A percentile compares a stretch with the other conserved stretches of the same genome.
Conservation (phyloP, 2,113 vertebrate genomes). For the Bettongia penicillata region DNA sequence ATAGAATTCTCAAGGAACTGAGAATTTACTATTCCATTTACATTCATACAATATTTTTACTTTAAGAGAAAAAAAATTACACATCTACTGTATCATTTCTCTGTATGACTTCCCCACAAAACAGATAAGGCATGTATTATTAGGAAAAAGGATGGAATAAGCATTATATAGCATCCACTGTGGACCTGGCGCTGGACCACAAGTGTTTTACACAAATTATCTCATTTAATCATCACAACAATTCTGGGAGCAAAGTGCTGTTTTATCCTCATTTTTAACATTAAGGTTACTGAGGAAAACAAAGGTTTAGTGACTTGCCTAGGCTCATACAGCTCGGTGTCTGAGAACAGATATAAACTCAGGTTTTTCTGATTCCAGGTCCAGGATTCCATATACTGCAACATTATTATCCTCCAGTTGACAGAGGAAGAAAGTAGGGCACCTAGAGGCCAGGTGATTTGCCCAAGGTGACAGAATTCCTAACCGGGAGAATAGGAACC, state of each 20-base stretch:
- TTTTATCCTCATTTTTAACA: neutral
- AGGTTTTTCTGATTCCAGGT: neutral
- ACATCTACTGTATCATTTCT: too few species aligned
- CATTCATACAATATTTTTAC: neutral
- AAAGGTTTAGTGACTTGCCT: neutral
- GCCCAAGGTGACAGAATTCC: neutral
- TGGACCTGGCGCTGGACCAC: neutral
- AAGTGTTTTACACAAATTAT: neutral
- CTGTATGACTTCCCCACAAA: too few species aligned
- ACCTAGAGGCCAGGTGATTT: neutral
- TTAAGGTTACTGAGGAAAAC: neutral
- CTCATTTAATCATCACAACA: neutral
- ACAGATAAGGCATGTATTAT: too few species aligned
- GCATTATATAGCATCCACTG: neutral
- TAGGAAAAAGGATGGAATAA: too few species aligned
- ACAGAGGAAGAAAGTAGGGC: neutral
- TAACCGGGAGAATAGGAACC: neutral
- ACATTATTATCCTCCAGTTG: neutral
- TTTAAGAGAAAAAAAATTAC: too few species aligned
- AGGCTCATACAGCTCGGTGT: neutral
- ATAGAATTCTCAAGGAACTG: neutral
- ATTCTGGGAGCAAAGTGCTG: neutral
- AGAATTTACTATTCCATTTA: constrained; percentile 10
- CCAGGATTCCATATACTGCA: neutral
- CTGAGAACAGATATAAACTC: neutral